Conservation (phyloP, 2,888 invertebrate species). For the Gonocerus acuteangulatus region DNA sequence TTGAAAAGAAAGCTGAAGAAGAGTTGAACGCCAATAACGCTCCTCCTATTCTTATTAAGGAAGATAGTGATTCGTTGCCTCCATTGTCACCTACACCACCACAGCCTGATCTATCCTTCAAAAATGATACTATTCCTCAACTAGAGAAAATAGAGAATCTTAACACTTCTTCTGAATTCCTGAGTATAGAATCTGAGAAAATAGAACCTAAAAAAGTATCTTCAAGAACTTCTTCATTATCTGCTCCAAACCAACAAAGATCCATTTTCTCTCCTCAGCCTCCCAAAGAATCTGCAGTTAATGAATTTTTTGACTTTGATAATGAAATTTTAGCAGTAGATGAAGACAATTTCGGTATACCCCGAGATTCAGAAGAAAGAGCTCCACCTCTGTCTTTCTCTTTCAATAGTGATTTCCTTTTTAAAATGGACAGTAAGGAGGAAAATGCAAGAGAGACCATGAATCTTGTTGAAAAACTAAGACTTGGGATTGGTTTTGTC, state of each 20-base stretch:
- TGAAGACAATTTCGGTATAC: slow-evolving; percentile 57
- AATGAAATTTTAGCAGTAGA: slow-evolving; percentile 54
- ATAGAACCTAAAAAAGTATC: slow-evolving; percentile 38
- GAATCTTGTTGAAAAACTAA: slow-evolving; percentile 73
- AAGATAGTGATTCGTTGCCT: slow-evolving; percentile 30
- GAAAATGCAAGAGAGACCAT: slow-evolving; percentile 75
- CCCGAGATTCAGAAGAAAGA: slow-evolving; percentile 53
- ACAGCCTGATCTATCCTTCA: slow-evolving; percentile 24
- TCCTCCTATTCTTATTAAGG: slow-evolving; percentile 13
- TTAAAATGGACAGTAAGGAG: slow-evolving; percentile 66
- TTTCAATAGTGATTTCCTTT: slow-evolving; percentile 59
- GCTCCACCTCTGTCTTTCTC: slow-evolving; percentile 46
- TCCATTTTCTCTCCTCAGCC: slow-evolving; percentile 67
- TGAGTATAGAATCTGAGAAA: slow-evolving; percentile 29
- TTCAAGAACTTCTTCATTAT: slow-evolving; percentile 37
- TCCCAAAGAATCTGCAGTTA: slow-evolving; percentile 49
- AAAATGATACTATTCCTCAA: slow-evolving; percentile 29
- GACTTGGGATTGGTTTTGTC: slow-evolving; percentile 51
- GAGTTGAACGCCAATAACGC: not conserved
- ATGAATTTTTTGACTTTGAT: slow-evolving; percentile 57
- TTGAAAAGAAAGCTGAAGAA: not conserved
- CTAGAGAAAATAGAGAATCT: slow-evolving; percentile 29
- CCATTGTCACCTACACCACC: slow-evolving; percentile 28
- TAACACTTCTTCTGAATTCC: slow-evolving; percentile 20
- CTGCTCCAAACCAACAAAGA: slow-evolving; percentile 42